phyloP scores from a whole-genome alignment of 2,888 invertebrate genomes.

The Eurytoma adleriae region DNA sequence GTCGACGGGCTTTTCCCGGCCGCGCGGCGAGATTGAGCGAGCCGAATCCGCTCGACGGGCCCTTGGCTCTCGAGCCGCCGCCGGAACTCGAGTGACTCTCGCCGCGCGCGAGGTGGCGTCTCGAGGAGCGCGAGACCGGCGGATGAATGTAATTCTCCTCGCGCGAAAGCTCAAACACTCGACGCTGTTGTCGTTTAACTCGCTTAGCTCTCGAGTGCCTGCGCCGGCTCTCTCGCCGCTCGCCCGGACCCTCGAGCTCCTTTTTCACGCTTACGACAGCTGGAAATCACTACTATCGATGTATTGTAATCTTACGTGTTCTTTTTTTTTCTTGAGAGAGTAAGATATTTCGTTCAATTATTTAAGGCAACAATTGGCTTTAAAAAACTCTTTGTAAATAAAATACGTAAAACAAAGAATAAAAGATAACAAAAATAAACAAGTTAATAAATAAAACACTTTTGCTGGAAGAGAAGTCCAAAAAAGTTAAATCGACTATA shows the following conservation, averaged over 20 bases:
- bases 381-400: no score
- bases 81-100: slow-evolving; percentile 39
- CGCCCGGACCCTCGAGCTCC: not conserved
- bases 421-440: no score
- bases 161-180: slow-evolving; percentile 36
- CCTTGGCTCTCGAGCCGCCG: not conserved
- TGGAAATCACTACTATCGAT: no score
- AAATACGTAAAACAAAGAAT: no score
- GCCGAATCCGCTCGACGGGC: slow-evolving; percentile 1
- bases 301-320: no score
- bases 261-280: not conserved
- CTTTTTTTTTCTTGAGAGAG: not conserved
- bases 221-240: not conserved
- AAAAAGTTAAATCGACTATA: no score
- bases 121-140: slow-evolving; percentile 17
- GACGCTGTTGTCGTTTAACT: slow-evolving; percentile 43
- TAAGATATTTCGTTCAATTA: no score
- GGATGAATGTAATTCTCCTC: slow-evolving; percentile 35
- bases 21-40: slow-evolving; percentile 7
- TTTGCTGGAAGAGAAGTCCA: no score
- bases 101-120: not conserved
- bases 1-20: slow-evolving; percentile 22
- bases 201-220: slow-evolving; percentile 40
- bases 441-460: no score
- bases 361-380: no score